A percentile compares a stretch with the other conserved stretches of the same genome.
Evolutionary conservation across 2,888 invertebrate genomes (phyloP).

Genomic region (Trissoscelio sp.): DNA sequence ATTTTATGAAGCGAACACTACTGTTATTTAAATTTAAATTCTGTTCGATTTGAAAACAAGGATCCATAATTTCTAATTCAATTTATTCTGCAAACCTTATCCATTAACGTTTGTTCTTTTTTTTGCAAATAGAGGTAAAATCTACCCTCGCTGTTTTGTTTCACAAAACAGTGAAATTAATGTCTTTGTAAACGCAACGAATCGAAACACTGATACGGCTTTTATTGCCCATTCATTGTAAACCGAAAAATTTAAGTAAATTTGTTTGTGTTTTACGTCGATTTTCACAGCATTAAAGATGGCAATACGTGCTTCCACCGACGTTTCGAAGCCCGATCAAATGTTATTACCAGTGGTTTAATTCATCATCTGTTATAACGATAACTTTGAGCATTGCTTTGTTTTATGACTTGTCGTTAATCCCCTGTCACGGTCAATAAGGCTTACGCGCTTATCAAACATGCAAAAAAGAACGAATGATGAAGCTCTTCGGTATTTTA

Average conservation of each 20-base stretch:
- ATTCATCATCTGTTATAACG: constrained; percentile 60
- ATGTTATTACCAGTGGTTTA: constrained; percentile 49
- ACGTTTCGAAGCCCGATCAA: constrained; percentile 24
- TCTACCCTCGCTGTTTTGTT: not conserved
- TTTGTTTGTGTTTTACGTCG: constrained; percentile 41
- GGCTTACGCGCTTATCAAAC: constrained; percentile 38
- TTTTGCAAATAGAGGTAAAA: constrained; percentile 17
- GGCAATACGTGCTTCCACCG: constrained; percentile 46
- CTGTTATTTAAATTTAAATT: constrained; percentile 23
- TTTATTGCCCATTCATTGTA: constrained; percentile 40
- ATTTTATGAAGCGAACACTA: constrained; percentile 9
- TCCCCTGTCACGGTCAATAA: constrained; percentile 33
- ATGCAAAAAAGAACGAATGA: constrained; percentile 32
- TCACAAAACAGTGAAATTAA: constrained; percentile 8
- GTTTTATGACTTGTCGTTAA: constrained; percentile 58
- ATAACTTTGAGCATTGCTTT: constrained; percentile 51
- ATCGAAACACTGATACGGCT: constrained; percentile 24
- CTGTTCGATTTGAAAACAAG: constrained; percentile 5
- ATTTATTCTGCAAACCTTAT: constrained; percentile 9
- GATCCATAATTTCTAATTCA: constrained; percentile 12
- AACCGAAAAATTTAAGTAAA: constrained; percentile 36
- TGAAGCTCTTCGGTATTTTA: constrained; percentile 17
- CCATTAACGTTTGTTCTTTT: too few species aligned
- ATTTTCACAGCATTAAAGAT: constrained; percentile 46
- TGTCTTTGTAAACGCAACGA: constrained; percentile 41